Percentiles rank a stretch among this genome's conserved stretches.
phyloP scores from a whole-genome alignment of 2,888 invertebrate genomes.

The Eurois occulta region DNA sequence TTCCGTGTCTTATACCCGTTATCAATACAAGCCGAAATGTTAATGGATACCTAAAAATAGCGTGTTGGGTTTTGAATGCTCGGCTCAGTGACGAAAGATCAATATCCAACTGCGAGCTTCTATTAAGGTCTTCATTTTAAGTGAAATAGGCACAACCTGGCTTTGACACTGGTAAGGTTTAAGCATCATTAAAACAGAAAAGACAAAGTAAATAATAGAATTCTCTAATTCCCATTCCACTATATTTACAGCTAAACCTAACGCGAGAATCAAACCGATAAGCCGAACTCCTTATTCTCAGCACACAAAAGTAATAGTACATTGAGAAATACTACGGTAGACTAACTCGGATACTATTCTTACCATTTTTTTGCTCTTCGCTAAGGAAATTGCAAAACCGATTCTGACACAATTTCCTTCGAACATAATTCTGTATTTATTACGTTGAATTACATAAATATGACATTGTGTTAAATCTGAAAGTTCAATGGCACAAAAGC shows the following conservation, averaged over 20 bases:
- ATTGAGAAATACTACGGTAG: constrained; percentile 59
- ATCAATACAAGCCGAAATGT: no score
- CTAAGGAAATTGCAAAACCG: constrained; percentile 63
- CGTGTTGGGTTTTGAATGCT: no score
- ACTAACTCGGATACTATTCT: constrained; percentile 35
- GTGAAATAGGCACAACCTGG: no score
- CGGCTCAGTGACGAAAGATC: no score
- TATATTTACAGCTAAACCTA: constrained; percentile 26
- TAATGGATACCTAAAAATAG: no score
- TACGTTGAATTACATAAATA: constrained; percentile 70
- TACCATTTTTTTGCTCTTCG: constrained; percentile 39
- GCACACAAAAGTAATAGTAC: constrained; percentile 31
- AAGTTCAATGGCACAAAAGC: constrained; percentile 69
- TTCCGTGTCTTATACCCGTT: no score
- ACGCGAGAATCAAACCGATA: constrained; percentile 26
- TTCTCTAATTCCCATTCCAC: neutral
- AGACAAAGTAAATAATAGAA: neutral
- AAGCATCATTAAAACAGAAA: neutral
- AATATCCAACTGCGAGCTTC: no score
- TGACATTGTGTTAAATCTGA: constrained; percentile 67
- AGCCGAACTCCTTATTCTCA: constrained; percentile 8
- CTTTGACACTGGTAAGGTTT: no score
- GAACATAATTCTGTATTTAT: constrained; percentile 62
- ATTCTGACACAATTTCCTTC: constrained; percentile 64
- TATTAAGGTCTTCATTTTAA: no score